These are phyloP conservation scores for Astyanax mexicanus DNA, from an alignment of 2,797 vertebrate species.

Conservation along the genomic window DNA sequence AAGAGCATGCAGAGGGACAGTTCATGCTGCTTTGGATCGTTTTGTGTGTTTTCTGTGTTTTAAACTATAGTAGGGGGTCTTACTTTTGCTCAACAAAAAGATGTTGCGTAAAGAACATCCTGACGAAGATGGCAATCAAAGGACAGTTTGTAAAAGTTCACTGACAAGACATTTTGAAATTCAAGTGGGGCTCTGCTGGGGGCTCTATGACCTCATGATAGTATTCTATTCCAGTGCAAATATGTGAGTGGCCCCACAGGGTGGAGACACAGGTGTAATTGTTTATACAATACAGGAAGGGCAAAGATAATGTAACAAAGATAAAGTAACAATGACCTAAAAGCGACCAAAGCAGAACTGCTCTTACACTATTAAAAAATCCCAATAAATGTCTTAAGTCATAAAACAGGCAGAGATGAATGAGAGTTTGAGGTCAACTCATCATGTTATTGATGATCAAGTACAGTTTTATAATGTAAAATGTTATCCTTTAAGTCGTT, in stretches of 20 bases:
- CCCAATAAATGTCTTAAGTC: background rate
- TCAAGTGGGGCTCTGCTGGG: background rate
- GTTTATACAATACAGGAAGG: background rate
- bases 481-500: too few relatives aligned
- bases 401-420: background rate
- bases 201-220: background rate
- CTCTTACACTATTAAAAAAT: background rate
- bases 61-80: slow-evolving; percentile 14
- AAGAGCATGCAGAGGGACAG: slow-evolving; percentile 34
- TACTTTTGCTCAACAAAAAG: slow-evolving; percentile 16
- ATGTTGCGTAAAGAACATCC: slow-evolving; percentile 13
- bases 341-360: background rate
- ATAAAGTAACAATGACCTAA: background rate
- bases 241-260: background rate
- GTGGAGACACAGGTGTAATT: background rate
- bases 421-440: background rate
- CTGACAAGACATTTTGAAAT: background rate
- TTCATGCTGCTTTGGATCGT: slow-evolving; percentile 40
- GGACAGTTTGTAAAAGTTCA: background rate
- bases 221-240: background rate
- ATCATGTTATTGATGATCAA: background rate
- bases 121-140: background rate
- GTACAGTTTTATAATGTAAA: background rate
- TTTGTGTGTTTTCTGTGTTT: background rate
- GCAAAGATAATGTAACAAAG: background rate